A percentile compares a stretch with the other conserved stretches of the same genome.
Conservation (phyloP, 2,113 vertebrate genomes). For the Zingel zingel region DNA sequence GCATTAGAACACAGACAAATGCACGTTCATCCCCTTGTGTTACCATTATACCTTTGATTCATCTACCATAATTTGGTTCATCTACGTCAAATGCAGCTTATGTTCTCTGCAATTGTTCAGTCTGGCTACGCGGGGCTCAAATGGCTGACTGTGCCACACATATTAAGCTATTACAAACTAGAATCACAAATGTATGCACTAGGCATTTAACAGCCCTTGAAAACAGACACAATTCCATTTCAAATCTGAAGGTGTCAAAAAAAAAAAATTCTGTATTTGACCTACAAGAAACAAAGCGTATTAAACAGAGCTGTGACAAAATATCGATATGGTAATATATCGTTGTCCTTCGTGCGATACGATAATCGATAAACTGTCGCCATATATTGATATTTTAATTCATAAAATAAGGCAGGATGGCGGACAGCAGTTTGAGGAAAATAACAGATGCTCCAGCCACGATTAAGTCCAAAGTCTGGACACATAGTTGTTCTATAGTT, state of each 20-base stretch:
- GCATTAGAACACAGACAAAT: conserved; percentile 44
- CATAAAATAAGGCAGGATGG: no score
- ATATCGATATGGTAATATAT: no score
- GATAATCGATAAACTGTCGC: no score
- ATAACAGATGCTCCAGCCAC: no score
- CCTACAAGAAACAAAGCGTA: background rate
- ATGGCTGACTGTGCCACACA: conserved; percentile 9
- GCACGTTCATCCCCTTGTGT: conserved; percentile 50
- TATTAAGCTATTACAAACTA: background rate
- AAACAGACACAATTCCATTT: conserved; percentile 1
- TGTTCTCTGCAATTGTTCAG: conserved; percentile 29
- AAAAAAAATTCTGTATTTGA: background rate
- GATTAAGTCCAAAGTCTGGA: no score
- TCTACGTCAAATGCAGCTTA: conserved; percentile 40
- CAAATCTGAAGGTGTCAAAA: background rate
- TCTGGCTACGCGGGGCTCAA: conserved; percentile 21
- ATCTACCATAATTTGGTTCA: conserved; percentile 28
- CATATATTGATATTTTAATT: no score
- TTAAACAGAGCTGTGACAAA: background rate
- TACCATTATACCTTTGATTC: conserved; percentile 27
- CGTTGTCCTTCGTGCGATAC: no score
- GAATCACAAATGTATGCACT: conserved; percentile 14
- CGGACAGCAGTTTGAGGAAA: no score
- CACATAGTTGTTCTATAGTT: no score
- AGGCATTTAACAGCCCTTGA: background rate